These are phyloP conservation scores for Hepsetus odoe DNA, from an alignment of 2,113 vertebrate species.

Conservation along the genomic window DNA sequence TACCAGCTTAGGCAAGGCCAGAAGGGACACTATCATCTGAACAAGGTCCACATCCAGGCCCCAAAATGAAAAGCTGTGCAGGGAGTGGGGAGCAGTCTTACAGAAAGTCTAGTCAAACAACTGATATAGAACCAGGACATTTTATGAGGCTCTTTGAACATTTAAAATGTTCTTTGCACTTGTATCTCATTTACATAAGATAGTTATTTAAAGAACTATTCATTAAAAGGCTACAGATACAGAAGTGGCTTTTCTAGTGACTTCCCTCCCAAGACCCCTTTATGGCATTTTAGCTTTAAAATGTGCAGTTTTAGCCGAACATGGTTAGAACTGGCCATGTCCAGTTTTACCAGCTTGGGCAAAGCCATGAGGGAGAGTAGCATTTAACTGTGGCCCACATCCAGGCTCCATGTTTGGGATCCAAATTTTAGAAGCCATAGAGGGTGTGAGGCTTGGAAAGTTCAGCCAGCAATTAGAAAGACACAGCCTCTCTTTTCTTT, in stretches of 20 bases:
- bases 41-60: no score
- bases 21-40: no score
- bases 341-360: not conserved
- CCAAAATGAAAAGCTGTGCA: no score
- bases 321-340: not conserved
- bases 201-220: not conserved
- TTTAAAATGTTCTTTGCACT: no score
- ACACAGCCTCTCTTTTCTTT: not conserved
- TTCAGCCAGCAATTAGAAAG: constrained; percentile 21
- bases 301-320: not conserved
- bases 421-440: not conserved
- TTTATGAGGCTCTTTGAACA: no score
- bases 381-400: not conserved
- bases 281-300: not conserved
- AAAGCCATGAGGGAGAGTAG: not conserved
- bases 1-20: no score
- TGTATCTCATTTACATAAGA: no score
- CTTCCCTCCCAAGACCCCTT: not conserved
- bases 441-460: not conserved
- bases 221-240: not conserved
- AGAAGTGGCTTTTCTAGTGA: not conserved
- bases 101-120: no score
- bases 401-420: constrained; percentile 2
- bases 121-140: no score
- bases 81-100: no score